Evolutionary conservation across 2,797 vertebrate genomes (phyloP), one percentile per base, ranked within the genome.

Genomic region (Crenichthys baileyi): DNA sequence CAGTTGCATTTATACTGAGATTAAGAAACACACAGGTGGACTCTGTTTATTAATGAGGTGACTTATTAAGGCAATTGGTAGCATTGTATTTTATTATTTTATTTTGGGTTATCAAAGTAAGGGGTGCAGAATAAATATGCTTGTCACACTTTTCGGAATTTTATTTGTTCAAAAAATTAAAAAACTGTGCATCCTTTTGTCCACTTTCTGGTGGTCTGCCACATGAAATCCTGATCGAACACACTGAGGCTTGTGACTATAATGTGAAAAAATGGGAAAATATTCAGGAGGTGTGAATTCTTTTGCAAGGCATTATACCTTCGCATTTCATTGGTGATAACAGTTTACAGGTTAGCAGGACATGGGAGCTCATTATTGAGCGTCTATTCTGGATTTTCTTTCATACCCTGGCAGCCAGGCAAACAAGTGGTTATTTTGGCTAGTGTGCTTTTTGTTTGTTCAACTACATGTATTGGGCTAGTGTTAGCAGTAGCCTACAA

Each of bases 401-500:
- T 77, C 61, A 73, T 60, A 55, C 44, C 60, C 63, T 73, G 18
- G 70, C n/a, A 68, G 22, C 44, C 24, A 70, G 67, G n/a, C 67
- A 26, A 78, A 44, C 12, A 75, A 75, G 77, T 44, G 60, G 78
- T 79, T 68, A 77, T 60, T 75, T n/a, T 60, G 61, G 51, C 55
- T 81, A 76, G 58, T 74, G 53, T 76, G 77, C 81, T 72, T 55
- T 82, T 50, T 78, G 75, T 82, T 75, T 83, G 72, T 79, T 51
- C 3, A 13, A 53, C 18, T 53, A n/a, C n/a, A 20, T 20, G 16
- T 82, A 76, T 63, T 68, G 73, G 77, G 76, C 82, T 56, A 39
- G 67, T 63, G 80, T 73, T 73, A 83, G 56, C 87, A 83, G 82
- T 83, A 79, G 70, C 80, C 75, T 72, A 75, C 60, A 72, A 80